Base-by-base conservation (phyloP, 2,113 vertebrate genomes). In the Ceyx margarethae region DNA sequence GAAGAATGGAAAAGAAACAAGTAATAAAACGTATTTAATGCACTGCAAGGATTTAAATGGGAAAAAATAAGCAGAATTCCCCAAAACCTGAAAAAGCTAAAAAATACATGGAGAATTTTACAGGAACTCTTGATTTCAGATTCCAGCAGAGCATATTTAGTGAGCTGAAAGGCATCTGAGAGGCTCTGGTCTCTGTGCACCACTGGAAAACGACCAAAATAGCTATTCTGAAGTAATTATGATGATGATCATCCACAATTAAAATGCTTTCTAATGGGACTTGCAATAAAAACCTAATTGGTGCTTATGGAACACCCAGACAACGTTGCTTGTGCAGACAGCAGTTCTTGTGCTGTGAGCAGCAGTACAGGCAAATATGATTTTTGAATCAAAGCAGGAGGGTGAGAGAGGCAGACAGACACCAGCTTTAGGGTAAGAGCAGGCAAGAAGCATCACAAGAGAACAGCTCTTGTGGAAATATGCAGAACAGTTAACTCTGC, bases 171-270 rank as follows among this genome's bases (percentile, higher is more conserved):
- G 29, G 65, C 18, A 40, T 83, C 62, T 16, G 54, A 81, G 81
- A 73, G 65, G 62, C 85, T 89, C 84, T 73, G 48, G 18, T 20
- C 60, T 28, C 31, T 56, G 23, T 31, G 61, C 9, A 64, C 37
- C 43, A 65, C 60, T 89, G 74, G 78, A 87, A 90, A 87, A 81
- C 8, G 11, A 93, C 86, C 89, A 90, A 93, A 95, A 92, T 11
- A 69, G 60, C 79, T 74, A 66, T 83, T 83, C 33, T 66, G 51
- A 71, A 61, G 79, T 90, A 94, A 89, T 95, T 85, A 89, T 50
- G 65, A 46, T 60, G 85, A 94, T 77, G 87, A 45, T 82, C 83
- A 77, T 83, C 93, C 85, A 78, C 82, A 94, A 91, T 80, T 91
- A 91, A 95, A 95, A 91, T 60, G 60, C 72, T 64, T 85, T 67